These are phyloP conservation scores for Damaliscus lunatus DNA, from an alignment of 2,113 vertebrate genomes.

Conservation along the genomic window DNA sequence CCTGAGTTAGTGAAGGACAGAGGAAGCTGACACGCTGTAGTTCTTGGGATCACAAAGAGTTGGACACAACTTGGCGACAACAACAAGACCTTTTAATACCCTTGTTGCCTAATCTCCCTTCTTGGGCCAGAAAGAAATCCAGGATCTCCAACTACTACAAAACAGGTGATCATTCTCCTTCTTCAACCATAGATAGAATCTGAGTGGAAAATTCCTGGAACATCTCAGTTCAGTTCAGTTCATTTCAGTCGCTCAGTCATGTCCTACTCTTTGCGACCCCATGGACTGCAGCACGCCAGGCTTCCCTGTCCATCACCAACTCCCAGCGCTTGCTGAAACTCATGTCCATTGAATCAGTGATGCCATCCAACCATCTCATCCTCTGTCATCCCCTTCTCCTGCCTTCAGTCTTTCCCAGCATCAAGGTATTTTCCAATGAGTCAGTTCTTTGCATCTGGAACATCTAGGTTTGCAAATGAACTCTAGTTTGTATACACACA, in stretches of 20 bases:
- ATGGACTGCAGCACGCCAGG: neutral
- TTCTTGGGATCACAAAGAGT: neutral
- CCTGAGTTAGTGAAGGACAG: neutral
- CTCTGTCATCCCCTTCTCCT: neutral
- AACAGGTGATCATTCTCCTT: neutral
- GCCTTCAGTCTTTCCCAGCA: neutral
- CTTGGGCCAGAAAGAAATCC: neutral
- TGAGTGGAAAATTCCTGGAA: slow-evolving; percentile 26
- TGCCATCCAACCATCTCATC: neutral
- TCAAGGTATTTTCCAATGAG: neutral
- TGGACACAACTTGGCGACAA: neutral
- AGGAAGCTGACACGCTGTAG: neutral
- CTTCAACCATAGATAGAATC: neutral
- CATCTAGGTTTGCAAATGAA: neutral
- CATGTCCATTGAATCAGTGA: neutral
- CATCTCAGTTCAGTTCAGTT: neutral
- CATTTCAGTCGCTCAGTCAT: neutral
- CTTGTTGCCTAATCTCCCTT: neutral
- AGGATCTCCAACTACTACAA: neutral
- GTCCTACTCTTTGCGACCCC: neutral
- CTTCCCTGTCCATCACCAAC: neutral
- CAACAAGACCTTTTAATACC: neutral
- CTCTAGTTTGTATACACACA: neutral
- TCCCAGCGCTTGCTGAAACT: neutral
- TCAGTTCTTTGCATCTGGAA: neutral